phyloP scores from a whole-genome alignment of 1,140 invertebrate species.

The Plutomurus gul region DNA sequence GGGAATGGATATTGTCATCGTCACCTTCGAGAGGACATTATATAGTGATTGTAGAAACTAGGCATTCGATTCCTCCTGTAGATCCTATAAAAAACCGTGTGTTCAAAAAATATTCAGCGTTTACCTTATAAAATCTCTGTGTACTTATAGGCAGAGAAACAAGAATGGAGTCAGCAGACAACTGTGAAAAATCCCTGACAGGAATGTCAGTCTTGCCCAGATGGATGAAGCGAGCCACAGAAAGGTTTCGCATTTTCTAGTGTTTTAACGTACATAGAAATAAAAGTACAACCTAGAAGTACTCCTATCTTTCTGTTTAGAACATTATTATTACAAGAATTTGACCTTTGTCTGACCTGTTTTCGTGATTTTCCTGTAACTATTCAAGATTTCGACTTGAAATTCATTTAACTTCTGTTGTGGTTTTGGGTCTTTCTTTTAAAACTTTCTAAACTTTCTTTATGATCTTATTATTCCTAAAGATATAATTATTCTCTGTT shows the following conservation, averaged over 20 bases:
- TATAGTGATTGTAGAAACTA: not conserved
- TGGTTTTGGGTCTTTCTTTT: too few species aligned
- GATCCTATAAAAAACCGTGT: not conserved
- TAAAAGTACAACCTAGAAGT: too few species aligned
- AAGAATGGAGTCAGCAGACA: slow-evolving; percentile 26
- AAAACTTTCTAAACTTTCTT: too few species aligned
- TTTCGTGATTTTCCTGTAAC: too few species aligned
- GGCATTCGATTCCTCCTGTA: not conserved
- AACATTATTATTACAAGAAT: too few species aligned
- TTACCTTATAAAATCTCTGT: not conserved
- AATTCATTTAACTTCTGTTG: too few species aligned
- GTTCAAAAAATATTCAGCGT: not conserved
- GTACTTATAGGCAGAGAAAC: slow-evolving; percentile 7
- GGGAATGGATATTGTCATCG: not conserved
- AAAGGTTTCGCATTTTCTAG: slow-evolving; percentile 37
- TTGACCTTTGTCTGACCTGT: too few species aligned
- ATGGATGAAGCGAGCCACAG: slow-evolving; percentile 45
- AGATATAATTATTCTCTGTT: too few species aligned
- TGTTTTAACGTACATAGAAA: not conserved
- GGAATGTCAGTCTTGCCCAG: slow-evolving; percentile 40
- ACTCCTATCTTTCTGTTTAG: too few species aligned
- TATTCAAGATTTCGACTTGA: too few species aligned
- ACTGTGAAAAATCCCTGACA: slow-evolving; percentile 37
- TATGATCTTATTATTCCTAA: too few species aligned
- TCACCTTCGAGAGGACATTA: slow-evolving; percentile 1